These are phyloP conservation scores for Hedychridium roseum DNA, from an alignment of 2,888 invertebrate genomes.

Conservation along the genomic window DNA sequence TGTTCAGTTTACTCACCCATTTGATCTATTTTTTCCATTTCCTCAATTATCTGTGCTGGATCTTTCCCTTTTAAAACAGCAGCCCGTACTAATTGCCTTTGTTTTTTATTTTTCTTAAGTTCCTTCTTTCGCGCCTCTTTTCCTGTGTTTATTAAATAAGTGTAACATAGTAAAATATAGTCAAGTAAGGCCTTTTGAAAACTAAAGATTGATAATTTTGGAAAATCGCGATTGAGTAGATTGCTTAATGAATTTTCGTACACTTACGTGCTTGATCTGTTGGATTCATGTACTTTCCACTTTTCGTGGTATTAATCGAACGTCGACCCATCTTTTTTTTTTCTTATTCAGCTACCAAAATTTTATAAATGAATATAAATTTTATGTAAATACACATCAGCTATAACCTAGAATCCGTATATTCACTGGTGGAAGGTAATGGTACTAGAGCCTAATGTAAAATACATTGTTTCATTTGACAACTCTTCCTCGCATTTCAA, in stretches of 20 bases:
- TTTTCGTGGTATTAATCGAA: slow-evolving; percentile 98
- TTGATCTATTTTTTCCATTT: slow-evolving; percentile 97
- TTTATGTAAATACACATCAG: too few relatives aligned
- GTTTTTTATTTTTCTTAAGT: slow-evolving; percentile 97
- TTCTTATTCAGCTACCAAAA: too few relatives aligned
- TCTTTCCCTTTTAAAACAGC: slow-evolving; percentile 98
- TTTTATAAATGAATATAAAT: too few relatives aligned
- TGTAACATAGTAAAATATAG: too few relatives aligned
- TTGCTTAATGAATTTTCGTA: slow-evolving; percentile 20
- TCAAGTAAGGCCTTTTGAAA: slow-evolving; percentile 11
- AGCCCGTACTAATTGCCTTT: slow-evolving; percentile 93
- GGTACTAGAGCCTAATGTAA: too few relatives aligned
- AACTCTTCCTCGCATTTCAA: too few relatives aligned
- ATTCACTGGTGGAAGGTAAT: too few relatives aligned
- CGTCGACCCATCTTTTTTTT: slow-evolving; percentile 85
- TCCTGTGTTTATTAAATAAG: too few relatives aligned
- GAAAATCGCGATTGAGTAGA: slow-evolving; percentile 7
- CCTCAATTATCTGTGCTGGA: slow-evolving; percentile 92
- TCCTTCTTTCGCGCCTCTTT: slow-evolving; percentile 98
- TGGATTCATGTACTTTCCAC: slow-evolving; percentile 99
- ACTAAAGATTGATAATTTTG: slow-evolving; percentile 14
- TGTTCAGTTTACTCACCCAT: slow-evolving; percentile 82
- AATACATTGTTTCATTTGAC: too few relatives aligned
- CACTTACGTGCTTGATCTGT: slow-evolving; percentile 98
- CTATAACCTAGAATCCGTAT: too few relatives aligned